Base-by-base conservation (phyloP, 2,888 invertebrate species). In the Lottia scabra region DNA sequence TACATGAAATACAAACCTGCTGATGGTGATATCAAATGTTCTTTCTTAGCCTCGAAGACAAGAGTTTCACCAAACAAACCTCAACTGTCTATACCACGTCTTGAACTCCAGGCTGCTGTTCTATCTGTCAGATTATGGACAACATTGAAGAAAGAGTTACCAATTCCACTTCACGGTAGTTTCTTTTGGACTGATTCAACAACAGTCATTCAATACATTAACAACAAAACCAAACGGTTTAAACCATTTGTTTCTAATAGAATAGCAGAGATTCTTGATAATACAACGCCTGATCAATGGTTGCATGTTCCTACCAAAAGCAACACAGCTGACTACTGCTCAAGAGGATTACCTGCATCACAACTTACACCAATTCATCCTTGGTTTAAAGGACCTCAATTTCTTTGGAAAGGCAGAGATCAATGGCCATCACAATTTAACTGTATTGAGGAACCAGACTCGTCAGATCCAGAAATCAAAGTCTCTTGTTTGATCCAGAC, bases 21-120 rank as follows among this genome's bases (percentile, higher is more conserved):
- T 26, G 3, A 12, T 5, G 43, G 23, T 23, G 38, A 38, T 65
- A 38, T 27, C 43, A 65, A 27, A 8, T 65, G 65, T 23, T 65
- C 65, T 12, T 65, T 65, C 16, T 19, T 65, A 23, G 43, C 65
- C 23, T 27, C 65, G 4, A 65, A 16, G 44, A 65, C 43, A 12
- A 19, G 19, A 19, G 65, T 65, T 10, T n/a, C 65, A n/a, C 65
- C 65, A 38, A 65, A 38, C 30, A 65, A 65, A 38, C 65, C 65
- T 16, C 23, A 13, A 38, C 38, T 65, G 44, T 44, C 65, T 26
- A 43, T 65, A 44, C 65, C 65, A 8, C 43, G 65, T 38, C 44
- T 65, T 43, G 65, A 65, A 30, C 43, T 65, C 16, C 65, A 65
- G 43, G 65, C 44, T 44, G 65, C 65, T 38, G 43, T 65, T 23